Conservation (phyloP, 64 coral and sea anemone genomes). For the Stichodactyla mertensii region DNA sequence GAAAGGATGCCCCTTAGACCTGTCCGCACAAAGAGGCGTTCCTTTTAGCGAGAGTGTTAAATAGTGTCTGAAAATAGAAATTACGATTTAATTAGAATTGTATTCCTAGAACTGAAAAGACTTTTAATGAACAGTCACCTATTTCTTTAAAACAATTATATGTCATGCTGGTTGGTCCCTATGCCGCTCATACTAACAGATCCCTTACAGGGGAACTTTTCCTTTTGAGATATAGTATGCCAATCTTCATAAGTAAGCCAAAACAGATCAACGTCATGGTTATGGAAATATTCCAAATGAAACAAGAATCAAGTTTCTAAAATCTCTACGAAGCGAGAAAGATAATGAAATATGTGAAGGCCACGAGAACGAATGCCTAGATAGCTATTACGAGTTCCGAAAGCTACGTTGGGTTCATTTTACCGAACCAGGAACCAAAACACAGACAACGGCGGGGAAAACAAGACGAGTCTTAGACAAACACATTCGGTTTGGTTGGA, state of each 20-base stretch:
- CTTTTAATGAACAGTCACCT: background rate
- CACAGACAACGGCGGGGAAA: background rate
- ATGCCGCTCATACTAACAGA: background rate
- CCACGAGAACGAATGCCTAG: background rate
- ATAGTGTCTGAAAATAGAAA: too few species aligned
- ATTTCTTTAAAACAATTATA: background rate
- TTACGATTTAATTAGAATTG: too few species aligned
- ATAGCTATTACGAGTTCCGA: background rate
- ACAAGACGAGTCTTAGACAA: background rate
- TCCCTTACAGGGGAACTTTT: background rate
- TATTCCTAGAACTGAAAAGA: background rate
- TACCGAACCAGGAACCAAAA: conserved; percentile 3
- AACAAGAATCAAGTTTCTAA: background rate
- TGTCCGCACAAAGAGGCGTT: too few species aligned
- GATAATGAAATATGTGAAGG: background rate
- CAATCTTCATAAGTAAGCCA: background rate
- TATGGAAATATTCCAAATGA: background rate
- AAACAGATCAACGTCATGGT: background rate
- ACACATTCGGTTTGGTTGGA: background rate
- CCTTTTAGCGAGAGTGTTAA: too few species aligned
- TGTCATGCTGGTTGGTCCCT: background rate
- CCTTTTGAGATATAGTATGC: background rate
- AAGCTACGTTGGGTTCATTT: background rate
- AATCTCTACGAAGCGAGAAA: background rate
- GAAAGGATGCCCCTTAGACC: too few species aligned